Evolutionary conservation across 2,113 vertebrate species (phyloP), one percentile per base, ranked within the genome.

Genomic region (Halcyon senegalensis): DNA sequence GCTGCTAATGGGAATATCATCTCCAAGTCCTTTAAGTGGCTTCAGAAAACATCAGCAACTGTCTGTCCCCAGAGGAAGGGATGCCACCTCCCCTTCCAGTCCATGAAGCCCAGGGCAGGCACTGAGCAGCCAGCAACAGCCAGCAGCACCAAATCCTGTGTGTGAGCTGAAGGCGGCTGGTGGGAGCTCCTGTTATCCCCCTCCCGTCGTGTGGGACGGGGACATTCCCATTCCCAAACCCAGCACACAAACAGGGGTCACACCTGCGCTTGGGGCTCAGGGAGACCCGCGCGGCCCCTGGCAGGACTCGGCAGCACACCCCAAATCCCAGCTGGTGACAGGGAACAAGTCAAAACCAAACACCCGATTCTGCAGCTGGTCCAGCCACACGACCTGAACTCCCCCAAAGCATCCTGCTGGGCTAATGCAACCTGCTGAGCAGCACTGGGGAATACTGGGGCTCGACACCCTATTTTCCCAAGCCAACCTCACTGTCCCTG

Each of bases 121-220:
- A 2, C 63, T 8, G 60, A 70, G 25, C 3, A 4, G 31, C 2
- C 4, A 81, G n/a, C 1, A 2, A 63, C 2, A 77, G 66, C 39
- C 50, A 89, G 56, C 75, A 69, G 51, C 68, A 78, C 69, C 60
- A 87, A 21, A 44, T 21, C 44, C 74, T 39, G 58, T 3, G 7
- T 2, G 2, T 2, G 3, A 67, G 67, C 43, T 46, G 66, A 16
- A 28, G 2, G 13, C 2, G 2, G 82, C 0, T 17, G 59, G 25
- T 60, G 70, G 43, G 4, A 81, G 53, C 67, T 86, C 48, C 63
- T 0, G 0, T 33, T 31, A 69, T 4, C 11, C 44, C n/a, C 13
- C 23, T 58, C 46, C 23, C 16, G 1, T 5, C 1, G 2, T 4
- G n/a, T 11, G 33, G 43, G 69, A 76, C 7, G 11, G 31, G 31